Conservation (phyloP, 2,113 vertebrate genomes). For the Cyprinus carpio region DNA sequence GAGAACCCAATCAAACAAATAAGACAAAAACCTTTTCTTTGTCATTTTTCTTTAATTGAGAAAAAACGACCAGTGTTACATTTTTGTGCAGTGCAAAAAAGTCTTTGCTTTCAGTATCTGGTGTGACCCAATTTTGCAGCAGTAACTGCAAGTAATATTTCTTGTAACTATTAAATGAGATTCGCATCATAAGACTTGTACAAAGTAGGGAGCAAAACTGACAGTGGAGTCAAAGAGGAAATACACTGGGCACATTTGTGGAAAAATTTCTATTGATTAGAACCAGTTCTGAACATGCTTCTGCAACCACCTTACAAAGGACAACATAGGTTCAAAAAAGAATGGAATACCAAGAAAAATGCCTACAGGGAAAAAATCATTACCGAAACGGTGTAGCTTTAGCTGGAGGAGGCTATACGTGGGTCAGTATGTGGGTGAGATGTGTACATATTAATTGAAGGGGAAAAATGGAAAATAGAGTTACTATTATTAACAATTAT, state of each 20-base stretch:
- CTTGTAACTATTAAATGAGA: no score
- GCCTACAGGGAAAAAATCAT: not conserved
- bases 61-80: no score
- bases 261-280: not conserved
- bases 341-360: not conserved
- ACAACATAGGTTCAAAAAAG: not conserved
- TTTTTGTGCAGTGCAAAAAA: no score
- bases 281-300: not conserved
- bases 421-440: not conserved
- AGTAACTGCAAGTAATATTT: no score
- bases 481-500: not conserved
- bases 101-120: no score
- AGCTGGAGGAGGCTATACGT: not conserved
- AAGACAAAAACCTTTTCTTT: no score
- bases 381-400: not conserved
- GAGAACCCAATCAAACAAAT: no score
- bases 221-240: not conserved
- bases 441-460: not conserved
- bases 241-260: not conserved
- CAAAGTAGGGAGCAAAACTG: no score
- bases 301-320: not conserved
- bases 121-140: no score
- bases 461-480: not conserved
- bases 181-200: no score
- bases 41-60: no score